Evolutionary conservation across 30 jellyfish, hydroid and myxozoan species (phyloP), one percentile per base, ranked within the genome.

Genomic region (Catostylus mosaicus): DNA sequence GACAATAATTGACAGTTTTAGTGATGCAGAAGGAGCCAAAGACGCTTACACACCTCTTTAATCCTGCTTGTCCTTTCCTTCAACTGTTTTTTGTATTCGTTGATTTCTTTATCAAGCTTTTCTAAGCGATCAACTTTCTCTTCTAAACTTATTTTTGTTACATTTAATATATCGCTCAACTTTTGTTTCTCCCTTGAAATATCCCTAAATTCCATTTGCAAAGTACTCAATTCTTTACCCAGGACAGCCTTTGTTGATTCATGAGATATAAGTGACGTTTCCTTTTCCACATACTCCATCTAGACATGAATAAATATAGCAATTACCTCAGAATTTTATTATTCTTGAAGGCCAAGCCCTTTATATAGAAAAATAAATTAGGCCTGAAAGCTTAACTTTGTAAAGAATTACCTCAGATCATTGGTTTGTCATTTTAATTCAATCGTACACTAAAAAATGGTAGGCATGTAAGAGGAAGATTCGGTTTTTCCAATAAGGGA

Each of bases 191-290:
- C 96, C 34, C 90, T 64, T 35, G 90, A 60, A 2, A 68, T 43
- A 19, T 86, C 96, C 67, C 88, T 86, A 72, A 62, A 73, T 26
- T 68, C 83, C 32, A 76, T 50, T 76, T 86, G 96, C 74, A 86
- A 51, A 32, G 70, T 22, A 43, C 40, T 76, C 48, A 86, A 46
- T 57, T 86, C 89, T 30, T 76, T 86, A 3, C 62, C 89, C 3
- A 86, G 75, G 33, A 70, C 57, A 26, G 81, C 32, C 45, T 67
- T 64, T 57, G 96, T 35, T n/a, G 96, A 86, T 23, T 70, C 87
- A 30, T 86, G 86, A 6, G 89, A 72, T 33, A 75, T 75, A 33
- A 86, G 75, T 4, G 89, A 72, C 0, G 87, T 77, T 45, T 86
- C 96, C 0, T 86, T 86, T 24, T 86, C 96, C 4, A 90, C 96